These are phyloP conservation scores for Brachionus rubens DNA, from an alignment of 1,140 invertebrate species.

Conservation along the genomic window DNA sequence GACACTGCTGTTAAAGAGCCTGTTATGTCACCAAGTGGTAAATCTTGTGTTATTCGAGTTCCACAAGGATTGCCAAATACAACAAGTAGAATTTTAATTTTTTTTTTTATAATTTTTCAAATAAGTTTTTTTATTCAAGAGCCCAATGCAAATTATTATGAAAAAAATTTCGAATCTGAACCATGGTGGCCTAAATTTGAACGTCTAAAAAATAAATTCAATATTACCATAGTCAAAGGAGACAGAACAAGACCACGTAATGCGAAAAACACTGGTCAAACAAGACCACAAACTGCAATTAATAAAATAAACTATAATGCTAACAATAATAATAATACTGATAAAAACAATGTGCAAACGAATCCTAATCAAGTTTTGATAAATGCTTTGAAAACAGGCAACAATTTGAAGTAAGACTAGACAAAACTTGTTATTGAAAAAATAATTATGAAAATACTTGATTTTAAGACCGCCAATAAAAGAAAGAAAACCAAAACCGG, in stretches of 20 bases:
- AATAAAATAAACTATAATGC: no score
- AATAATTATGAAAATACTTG: no score
- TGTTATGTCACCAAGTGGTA: not conserved
- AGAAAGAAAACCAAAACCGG: constrained; percentile 4
- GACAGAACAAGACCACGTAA: not conserved
- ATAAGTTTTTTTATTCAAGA: not conserved
- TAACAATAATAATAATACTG: no score
- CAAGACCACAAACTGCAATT: not conserved
- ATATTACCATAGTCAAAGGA: constrained; percentile 29
- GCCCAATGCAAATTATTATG: constrained; percentile 33
- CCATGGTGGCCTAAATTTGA: constrained; percentile 44
- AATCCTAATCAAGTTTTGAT: no score
- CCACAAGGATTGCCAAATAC: constrained; percentile 38
- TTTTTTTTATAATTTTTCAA: not conserved
- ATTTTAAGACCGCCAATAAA: constrained; percentile 2
- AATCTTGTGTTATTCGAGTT: constrained; percentile 7
- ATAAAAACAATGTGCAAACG: no score
- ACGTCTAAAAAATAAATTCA: not conserved
- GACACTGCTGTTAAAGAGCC: constrained; percentile 48
- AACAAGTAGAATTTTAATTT: not conserved
- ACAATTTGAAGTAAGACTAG: not conserved
- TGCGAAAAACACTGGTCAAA: not conserved
- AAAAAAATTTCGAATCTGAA: constrained; percentile 36
- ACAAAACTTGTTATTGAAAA: not conserved
- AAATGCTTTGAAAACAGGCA: not conserved